Evolutionary conservation across 2,888 invertebrate species (phyloP).

Genomic region (Mechanitis messenoides): DNA sequence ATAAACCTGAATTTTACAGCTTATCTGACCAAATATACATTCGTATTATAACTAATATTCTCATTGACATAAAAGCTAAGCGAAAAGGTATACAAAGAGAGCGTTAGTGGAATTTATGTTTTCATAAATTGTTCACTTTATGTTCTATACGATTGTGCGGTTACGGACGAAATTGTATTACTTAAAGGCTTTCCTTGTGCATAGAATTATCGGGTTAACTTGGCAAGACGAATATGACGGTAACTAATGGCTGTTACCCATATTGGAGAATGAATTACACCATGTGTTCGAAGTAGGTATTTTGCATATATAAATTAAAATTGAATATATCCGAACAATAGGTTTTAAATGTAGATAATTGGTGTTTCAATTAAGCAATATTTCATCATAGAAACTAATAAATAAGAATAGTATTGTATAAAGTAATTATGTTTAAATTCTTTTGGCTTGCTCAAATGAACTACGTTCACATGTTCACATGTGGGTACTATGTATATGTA

Average conservation of each 20-base stretch:
- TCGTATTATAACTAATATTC: background rate
- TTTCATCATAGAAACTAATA: too few relatives aligned
- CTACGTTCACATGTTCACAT: too few relatives aligned
- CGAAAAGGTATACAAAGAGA: constrained; percentile 1
- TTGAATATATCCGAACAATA: background rate
- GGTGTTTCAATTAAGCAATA: too few relatives aligned
- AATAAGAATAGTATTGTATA: too few relatives aligned
- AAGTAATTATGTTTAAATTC: too few relatives aligned
- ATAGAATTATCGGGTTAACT: constrained; percentile 4
- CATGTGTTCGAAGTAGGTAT: background rate
- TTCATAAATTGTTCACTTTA: constrained; percentile 22
- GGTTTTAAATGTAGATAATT: too few relatives aligned
- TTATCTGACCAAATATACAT: background rate
- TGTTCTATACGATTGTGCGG: constrained; percentile 10
- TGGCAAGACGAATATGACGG: background rate
- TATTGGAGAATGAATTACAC: background rate
- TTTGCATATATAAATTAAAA: background rate
- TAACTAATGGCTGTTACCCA: constrained; percentile 3
- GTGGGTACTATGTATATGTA: too few relatives aligned
- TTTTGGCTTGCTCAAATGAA: too few relatives aligned
- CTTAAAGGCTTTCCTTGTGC: background rate
- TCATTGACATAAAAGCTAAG: background rate
- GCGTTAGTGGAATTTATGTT: constrained; percentile 14
- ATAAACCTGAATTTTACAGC: background rate
- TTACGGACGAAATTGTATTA: constrained; percentile 11